These are phyloP conservation scores for Palythoa caribaeorum DNA, from an alignment of 92 coral and sea anemone species.

Conservation along the genomic window DNA sequence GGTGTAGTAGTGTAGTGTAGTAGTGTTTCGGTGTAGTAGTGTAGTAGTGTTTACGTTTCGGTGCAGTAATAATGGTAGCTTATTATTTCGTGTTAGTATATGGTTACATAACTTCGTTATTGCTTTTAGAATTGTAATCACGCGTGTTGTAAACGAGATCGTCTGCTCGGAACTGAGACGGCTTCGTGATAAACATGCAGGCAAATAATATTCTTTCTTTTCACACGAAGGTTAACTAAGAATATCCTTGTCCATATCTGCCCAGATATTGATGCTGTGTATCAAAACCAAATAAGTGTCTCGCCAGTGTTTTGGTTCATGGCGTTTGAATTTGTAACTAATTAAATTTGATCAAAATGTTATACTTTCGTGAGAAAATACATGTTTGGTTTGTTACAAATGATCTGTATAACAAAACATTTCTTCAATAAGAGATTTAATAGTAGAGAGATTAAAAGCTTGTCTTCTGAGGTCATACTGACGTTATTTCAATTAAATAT, in stretches of 20 bases:
- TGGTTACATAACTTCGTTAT: no score
- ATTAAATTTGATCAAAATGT: background rate
- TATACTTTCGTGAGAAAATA: background rate
- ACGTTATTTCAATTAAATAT: background rate
- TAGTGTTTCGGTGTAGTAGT: no score
- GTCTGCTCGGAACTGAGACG: no score
- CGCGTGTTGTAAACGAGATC: no score
- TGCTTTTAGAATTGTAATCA: no score
- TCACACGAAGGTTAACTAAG: background rate
- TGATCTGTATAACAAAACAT: background rate
- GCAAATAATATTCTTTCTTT: background rate
- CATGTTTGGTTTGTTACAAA: background rate
- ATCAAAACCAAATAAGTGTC: background rate
- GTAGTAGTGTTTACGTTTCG: no score
- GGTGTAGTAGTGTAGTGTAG: no score
- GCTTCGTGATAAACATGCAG: background rate
- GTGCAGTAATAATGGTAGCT: no score
- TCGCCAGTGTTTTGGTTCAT: background rate
- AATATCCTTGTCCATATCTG: background rate
- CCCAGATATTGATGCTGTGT: background rate
- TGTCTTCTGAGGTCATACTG: background rate
- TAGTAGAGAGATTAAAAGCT: background rate
- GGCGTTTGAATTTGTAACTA: background rate
- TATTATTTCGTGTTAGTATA: no score
- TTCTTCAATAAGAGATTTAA: background rate